Percentiles rank a stretch among this genome's conserved stretches.
Evolutionary conservation across 1,140 invertebrate species (phyloP).

Genomic region (Trichonephila clavata): DNA sequence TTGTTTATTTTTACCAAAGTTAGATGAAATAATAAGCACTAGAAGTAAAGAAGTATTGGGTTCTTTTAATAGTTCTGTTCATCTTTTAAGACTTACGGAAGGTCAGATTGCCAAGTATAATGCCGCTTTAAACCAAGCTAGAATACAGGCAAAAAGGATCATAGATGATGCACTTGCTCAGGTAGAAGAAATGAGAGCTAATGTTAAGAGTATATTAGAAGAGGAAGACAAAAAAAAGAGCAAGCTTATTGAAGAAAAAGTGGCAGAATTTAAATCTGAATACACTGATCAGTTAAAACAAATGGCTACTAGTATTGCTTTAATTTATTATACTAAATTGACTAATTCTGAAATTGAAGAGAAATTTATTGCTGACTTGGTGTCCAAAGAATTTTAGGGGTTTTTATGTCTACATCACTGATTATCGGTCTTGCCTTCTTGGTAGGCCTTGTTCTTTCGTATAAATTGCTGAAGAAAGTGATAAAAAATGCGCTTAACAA

Average conservation of each 20-base stretch:
- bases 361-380: slow-evolving; percentile 1
- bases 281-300: neutral
- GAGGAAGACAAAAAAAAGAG: too few species aligned
- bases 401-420: neutral
- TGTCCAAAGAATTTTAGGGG: neutral
- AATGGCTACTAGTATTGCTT: slow-evolving; percentile 13
- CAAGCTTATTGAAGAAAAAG: neutral
- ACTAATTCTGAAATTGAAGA: slow-evolving; percentile 8
- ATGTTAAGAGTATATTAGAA: too few species aligned
- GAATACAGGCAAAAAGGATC: neutral
- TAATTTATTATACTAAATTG: slow-evolving; percentile 18
- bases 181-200: too few species aligned
- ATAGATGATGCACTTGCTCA: neutral
- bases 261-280: slow-evolving; percentile 3
- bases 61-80: slow-evolving; percentile 15
- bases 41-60: neutral
- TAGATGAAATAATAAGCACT: neutral
- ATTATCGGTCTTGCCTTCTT: too few species aligned
- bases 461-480: slow-evolving; percentile 4
- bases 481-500: slow-evolving; percentile 17
- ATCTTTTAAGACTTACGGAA: slow-evolving; percentile 3
- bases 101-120: slow-evolving; percentile 2
- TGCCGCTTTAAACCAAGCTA: slow-evolving; percentile 10
- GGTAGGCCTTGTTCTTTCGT: neutral
- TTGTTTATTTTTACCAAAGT: slow-evolving; percentile 16